These are phyloP conservation scores for Decapterus maruadsi DNA, from an alignment of 2,797 vertebrate genomes.

Conservation along the genomic window DNA sequence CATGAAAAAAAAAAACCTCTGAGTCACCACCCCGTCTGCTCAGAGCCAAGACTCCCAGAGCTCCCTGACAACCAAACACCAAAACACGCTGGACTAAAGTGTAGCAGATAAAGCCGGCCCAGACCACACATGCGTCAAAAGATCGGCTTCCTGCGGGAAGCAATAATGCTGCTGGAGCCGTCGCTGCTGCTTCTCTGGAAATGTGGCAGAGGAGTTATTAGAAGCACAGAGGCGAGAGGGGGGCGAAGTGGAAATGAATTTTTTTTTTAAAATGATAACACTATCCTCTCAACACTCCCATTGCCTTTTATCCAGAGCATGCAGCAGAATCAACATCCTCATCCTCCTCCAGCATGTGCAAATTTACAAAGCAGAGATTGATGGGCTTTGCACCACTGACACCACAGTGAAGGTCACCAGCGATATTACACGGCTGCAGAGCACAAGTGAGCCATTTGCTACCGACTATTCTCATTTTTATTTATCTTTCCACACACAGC, in stretches of 20 bases:
- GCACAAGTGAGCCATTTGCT: not conserved
- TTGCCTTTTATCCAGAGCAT: not conserved
- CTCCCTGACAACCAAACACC: constrained; percentile 82
- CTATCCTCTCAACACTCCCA: constrained; percentile 6
- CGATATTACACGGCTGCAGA: not conserved
- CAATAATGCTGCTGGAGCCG: not conserved
- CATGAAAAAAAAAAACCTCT: constrained; percentile 74
- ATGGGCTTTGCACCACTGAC: not conserved
- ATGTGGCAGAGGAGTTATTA: constrained; percentile 14
- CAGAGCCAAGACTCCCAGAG: constrained; percentile 51
- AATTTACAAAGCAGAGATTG: constrained; percentile 21
- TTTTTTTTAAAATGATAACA: not conserved
- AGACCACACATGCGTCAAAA: constrained; percentile 45
- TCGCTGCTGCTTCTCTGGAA: constrained; percentile 6
- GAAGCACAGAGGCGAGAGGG: not conserved
- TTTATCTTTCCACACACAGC: not conserved
- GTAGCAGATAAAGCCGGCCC: constrained; percentile 39
- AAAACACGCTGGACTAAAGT: constrained; percentile 58
- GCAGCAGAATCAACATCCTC: constrained; percentile 24
- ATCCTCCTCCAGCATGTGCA: constrained; percentile 5
- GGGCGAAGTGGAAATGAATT: not conserved
- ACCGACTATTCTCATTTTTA: not conserved
- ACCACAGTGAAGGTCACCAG: not conserved
- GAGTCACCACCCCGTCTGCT: constrained; percentile 81
- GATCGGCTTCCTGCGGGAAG: constrained; percentile 41